Evolutionary conservation across 2,113 vertebrate genomes (phyloP).

Genomic region (Scomber colias): DNA sequence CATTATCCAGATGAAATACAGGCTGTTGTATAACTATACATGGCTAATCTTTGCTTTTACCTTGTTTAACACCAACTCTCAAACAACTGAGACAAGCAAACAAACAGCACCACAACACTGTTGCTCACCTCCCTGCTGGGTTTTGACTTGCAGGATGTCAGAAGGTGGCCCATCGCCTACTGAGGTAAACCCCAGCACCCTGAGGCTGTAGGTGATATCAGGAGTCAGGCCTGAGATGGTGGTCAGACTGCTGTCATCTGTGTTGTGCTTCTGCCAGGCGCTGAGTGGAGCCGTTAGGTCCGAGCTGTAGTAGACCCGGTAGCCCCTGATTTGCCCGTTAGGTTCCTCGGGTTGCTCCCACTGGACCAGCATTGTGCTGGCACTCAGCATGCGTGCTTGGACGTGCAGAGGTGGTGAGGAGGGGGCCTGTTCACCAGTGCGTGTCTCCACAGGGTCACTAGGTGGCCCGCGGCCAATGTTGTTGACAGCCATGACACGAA

Average conservation of each 20-base stretch:
- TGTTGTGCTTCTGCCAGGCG: constrained; percentile 97
- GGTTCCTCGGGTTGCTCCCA: constrained; percentile 96
- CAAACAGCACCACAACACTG: constrained; percentile 9
- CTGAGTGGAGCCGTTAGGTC: constrained; percentile 89
- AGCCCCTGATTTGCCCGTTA: constrained; percentile 94
- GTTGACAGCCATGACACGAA: constrained; percentile 93
- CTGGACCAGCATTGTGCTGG: constrained; percentile 96
- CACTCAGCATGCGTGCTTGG: constrained; percentile 94
- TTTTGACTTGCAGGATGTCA: constrained; percentile 94
- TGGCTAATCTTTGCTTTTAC: constrained; percentile 2
- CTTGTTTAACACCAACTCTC: neutral
- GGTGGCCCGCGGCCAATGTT: constrained; percentile 95
- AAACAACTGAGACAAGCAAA: neutral
- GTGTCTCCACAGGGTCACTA: constrained; percentile 91
- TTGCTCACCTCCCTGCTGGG: constrained; percentile 93
- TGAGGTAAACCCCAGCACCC: constrained; percentile 93
- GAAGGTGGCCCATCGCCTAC: constrained; percentile 95
- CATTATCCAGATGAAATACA: neutral
- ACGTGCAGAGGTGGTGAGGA: constrained; percentile 94
- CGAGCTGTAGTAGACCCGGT: constrained; percentile 92
- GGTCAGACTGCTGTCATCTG: constrained; percentile 92
- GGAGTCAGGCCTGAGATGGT: constrained; percentile 93
- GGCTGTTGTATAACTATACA: neutral
- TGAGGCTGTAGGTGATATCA: constrained; percentile 95
- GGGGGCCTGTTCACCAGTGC: constrained; percentile 94